Conservation (phyloP, 2,797 vertebrate species). For the Diglossa cyanea region DNA sequence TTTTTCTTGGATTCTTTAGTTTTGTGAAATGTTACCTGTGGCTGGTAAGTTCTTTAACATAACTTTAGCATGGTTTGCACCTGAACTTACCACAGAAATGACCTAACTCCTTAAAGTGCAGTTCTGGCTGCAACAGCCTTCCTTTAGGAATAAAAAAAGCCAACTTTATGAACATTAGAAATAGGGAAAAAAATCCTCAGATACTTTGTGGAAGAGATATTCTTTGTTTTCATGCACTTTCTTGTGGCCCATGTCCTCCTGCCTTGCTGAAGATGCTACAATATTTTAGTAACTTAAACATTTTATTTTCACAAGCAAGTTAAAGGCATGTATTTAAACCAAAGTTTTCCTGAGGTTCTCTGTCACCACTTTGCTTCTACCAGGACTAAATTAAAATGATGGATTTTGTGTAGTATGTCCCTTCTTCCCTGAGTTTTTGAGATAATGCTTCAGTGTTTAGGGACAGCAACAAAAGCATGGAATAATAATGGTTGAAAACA, state of each 20-base stretch:
- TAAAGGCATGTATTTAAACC: not conserved
- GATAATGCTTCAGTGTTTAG: not conserved
- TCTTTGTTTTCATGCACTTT: not conserved
- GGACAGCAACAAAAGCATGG: not conserved
- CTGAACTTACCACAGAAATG: not conserved
- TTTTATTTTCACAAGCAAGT: not conserved
- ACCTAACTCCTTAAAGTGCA: not conserved
- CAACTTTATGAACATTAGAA: not conserved
- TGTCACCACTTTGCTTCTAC: not conserved
- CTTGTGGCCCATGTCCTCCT: rapidly evolving
- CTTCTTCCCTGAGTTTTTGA: not conserved
- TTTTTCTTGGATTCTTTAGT: not conserved
- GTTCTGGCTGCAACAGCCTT: not conserved
- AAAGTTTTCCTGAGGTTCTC: not conserved
- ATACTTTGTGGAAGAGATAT: not conserved
- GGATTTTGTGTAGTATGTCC: not conserved
- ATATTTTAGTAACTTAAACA: not conserved
- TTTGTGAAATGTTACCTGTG: not conserved
- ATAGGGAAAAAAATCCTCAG: not conserved
- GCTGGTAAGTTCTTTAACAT: rapidly evolving
- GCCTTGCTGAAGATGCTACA: not conserved
- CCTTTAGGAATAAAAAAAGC: not conserved
- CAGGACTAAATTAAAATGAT: not conserved
- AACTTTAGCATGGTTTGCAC: not conserved
- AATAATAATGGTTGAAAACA: not conserved